Base-by-base conservation (phyloP, 2,888 invertebrate species). In the Drosophila nr. perissopoda region DNA sequence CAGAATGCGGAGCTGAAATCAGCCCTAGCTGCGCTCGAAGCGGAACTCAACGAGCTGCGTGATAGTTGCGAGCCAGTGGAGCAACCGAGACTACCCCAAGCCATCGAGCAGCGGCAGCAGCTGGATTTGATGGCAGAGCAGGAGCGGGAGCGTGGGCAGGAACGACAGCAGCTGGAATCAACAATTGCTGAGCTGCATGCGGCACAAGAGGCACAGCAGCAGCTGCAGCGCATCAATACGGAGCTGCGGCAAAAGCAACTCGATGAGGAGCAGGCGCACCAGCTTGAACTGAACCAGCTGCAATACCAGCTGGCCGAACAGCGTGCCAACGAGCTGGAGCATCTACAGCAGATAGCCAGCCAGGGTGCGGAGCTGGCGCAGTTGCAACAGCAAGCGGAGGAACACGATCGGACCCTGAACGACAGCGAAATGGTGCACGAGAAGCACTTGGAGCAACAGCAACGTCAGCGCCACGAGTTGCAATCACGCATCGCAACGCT, bases 291-390 rank as follows among this genome's bases (percentile, higher is more conserved):
- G 8, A 53, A 79, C 6, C 63, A 71, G 5, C 8, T 33, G 2
- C 64, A 65, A 4, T 21, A 18, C 5, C 59, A n/a, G n/a, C 49
- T 75, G 2, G 31, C 16, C 1, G 80, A 85, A 6, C 33, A 81
- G 21, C 73, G 73, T 7, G 59, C 59, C 21, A 36, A 52, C 4
- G 69, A 94, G 54, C 94, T 94, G 67, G 94, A 94, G 66, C 91
- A 93, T n/a, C 93, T 94, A 53, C 94, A 94, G 82, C 91, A 94
- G 82, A 89, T 94, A 65, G 88, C 29, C 61, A 67, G 93, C 82
- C 90, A 94, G 68, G 91, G 92, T 83, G 75, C 92, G 10, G 92
- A 94, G 91, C 52, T 92, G 45, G 36, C 63, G 25, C 76, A 78
- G 21, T 59, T 92, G 0, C 82, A 79, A 33, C 69, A 83, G 49